Evolutionary conservation across 2,888 invertebrate genomes (phyloP), one percentile per base, ranked within the genome.

Genomic region (Rhagophthalmus giganteus): DNA sequence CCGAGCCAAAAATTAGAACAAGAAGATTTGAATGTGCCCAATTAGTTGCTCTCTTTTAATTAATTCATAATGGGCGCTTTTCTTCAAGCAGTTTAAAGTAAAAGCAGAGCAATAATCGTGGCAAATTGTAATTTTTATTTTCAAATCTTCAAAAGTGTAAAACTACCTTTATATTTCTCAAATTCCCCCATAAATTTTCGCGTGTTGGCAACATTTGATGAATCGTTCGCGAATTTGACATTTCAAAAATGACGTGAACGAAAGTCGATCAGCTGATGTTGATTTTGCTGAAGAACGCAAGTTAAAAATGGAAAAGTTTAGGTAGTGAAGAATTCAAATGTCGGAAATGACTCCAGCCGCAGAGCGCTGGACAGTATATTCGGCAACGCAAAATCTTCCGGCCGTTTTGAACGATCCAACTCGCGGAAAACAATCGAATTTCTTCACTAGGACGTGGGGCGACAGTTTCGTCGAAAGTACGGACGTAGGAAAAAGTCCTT

Each of bases 391-490:
- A 76, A 97, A 96, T 76, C 80, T 98, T 58, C 93, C 97, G 25
- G 94, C 96, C 47, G 94, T 94, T 59, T 81, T 98, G 55, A 97
- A 96, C 77, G 96, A 98, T 75, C 97, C 97, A 0, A 87, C 88
- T 56, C 86, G 88, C 68, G 89, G 94, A 59, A 97, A 94, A 75
- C 90, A 91, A 73, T 83, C 82, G 57, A 86, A 95, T 74, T 94
- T 99, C 69, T 95, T 99, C 69, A 95, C 95, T 0, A 94, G 93
- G 74, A 94, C 94, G 54, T 99, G 98, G 98, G 98, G 99, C 31
- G 96, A 96, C 66, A 81, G 84, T 50, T 99, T 99, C 75, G 83
- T 94, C 11, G 95, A 95, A 56, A 86, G 89, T 65, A 79, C 82
- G 14, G 57, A 59, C 13, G 83, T 95, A 63, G 81, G 85, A 26